Conservation (phyloP, 2,888 invertebrate species). For the Sepioteuthis lessoniana region DNA sequence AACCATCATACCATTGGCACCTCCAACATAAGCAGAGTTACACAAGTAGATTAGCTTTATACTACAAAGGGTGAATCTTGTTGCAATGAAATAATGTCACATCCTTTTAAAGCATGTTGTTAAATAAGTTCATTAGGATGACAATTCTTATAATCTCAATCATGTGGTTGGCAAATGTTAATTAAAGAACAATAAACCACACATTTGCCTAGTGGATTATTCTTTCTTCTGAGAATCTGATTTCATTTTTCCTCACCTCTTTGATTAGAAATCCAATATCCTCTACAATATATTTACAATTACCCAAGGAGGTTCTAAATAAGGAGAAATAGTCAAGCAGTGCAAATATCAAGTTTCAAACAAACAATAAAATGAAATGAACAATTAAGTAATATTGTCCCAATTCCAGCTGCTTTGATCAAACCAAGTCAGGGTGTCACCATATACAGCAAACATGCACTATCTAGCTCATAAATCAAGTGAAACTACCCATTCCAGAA, state of each 20-base stretch:
- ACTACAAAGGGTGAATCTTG: no score
- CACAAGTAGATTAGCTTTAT: no score
- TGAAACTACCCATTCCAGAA: neutral
- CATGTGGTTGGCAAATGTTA: neutral
- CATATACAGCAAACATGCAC: neutral
- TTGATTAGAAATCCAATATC: neutral
- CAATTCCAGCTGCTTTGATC: neutral
- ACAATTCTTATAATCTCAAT: neutral
- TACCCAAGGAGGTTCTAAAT: neutral
- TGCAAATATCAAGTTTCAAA: neutral
- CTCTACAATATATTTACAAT: neutral
- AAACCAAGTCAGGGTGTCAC: neutral
- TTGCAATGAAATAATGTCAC: neutral
- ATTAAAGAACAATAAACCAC: neutral
- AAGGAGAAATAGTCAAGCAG: neutral
- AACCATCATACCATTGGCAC: no score
- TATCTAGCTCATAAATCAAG: neutral
- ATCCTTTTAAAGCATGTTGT: neutral
- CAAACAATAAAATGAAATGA: neutral
- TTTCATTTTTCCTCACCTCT: neutral
- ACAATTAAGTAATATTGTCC: neutral
- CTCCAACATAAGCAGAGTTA: no score
- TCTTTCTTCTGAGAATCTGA: no score
- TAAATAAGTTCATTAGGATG: neutral
- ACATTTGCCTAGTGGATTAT: neutral